These are phyloP conservation scores for Oreocharis arfaki DNA, from an alignment of 2,113 vertebrate species.

Conservation along the genomic window DNA sequence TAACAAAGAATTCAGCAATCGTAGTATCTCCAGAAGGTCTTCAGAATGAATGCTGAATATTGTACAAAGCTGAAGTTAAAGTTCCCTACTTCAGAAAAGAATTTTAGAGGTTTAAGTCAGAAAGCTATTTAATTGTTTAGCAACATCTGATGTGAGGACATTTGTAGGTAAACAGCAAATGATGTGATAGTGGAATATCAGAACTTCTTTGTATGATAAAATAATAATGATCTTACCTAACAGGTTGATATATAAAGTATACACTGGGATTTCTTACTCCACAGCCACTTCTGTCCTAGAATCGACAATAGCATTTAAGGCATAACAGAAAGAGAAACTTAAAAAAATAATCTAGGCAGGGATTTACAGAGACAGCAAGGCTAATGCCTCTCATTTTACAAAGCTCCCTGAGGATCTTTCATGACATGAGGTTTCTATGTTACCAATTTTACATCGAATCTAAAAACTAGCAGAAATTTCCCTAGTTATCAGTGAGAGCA, in stretches of 20 bases:
- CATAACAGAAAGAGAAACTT: background rate
- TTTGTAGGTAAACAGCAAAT: background rate
- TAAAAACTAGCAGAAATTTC: background rate
- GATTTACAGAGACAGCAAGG: background rate
- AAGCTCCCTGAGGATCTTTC: background rate
- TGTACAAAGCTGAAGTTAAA: background rate
- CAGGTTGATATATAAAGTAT: constrained; percentile 41
- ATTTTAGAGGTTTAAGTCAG: background rate
- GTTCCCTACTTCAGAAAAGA: background rate
- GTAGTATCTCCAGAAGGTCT: background rate
- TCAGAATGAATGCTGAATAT: background rate
- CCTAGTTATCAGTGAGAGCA: background rate
- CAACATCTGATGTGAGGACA: background rate
- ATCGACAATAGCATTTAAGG: background rate
- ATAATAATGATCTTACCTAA: constrained; percentile 49
- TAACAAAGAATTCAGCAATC: background rate
- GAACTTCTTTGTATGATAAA: constrained; percentile 12
- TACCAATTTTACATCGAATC: background rate
- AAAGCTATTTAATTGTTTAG: constrained; percentile 13
- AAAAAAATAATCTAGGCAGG: background rate
- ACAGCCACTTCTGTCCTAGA: background rate
- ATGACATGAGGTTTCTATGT: background rate
- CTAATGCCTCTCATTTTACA: background rate
- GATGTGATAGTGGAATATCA: background rate
- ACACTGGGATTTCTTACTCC: constrained; percentile 23